Base-by-base conservation (phyloP, 92 coral and sea anemone genomes). In the Nematostella vectensis region DNA sequence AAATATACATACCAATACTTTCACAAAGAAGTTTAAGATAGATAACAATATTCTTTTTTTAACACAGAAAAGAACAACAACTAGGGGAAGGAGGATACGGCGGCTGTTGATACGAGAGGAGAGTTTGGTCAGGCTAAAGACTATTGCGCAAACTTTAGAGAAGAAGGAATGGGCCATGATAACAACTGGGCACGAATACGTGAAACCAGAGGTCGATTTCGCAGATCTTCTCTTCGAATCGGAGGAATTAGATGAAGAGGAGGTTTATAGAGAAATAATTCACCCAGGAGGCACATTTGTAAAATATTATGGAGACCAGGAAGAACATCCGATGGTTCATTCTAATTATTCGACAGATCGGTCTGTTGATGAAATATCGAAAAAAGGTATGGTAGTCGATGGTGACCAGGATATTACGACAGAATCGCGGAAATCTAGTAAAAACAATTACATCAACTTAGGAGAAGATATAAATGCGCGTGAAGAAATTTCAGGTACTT, bases 141-240 rank as follows among this genome's bases (percentile, higher is more conserved):
- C 50, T 8, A 61, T 68, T 12, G 73, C 84, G 15, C 23, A 33
- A 0, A 85, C 80, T 15, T 68, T 69, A 43, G 50, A 52, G 15
- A 85, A 68, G 37, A 70, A 67, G 50, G 62, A 57, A 22, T 85
- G 95, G 95, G 81, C 95, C 12, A 57, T 62, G 47, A 54, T 65
- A n/a, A 36, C 62, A 13, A 71, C 77, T 38, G 87, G 87, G 24
- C 75, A 68, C 27, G 42, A 50, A 15, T 57, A 59, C 29, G 29
- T 13, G 13, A 29, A 18, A 3, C 75, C 65, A 20, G 58, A 48
- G 11, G 29, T 8, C 8, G 33, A 3, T 11, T 6, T 51, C 13
- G 30, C 30, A 4, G 9, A 47, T 17, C 17, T 21, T 6, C 6
- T 51, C 9, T 6, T 45, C 4, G 57, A 66, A 29, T 66, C 42